These are phyloP conservation scores for Cyrtorhinus lividipennis DNA, from an alignment of 1,140 invertebrate species.

Conservation along the genomic window DNA sequence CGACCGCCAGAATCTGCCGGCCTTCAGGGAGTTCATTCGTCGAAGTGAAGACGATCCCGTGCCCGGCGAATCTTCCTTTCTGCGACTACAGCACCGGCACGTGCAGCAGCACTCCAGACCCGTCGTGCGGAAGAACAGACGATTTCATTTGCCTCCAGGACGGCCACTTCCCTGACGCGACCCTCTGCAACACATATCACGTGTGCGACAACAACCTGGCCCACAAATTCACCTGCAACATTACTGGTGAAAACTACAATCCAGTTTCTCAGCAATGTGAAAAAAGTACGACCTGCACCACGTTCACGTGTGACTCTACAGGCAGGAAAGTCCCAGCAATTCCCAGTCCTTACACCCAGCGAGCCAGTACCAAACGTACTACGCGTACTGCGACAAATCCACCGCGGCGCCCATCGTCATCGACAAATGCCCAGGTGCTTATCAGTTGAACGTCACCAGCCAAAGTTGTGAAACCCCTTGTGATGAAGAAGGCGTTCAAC, in stretches of 20 bases:
- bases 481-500: background rate
- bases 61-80: background rate
- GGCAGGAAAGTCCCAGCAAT: background rate
- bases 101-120: background rate
- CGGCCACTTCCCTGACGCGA: slow-evolving; percentile 14
- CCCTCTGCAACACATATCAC: slow-evolving; percentile 6
- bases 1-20: slow-evolving; percentile 6
- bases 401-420: background rate
- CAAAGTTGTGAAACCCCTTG: slow-evolving; percentile 16
- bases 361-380: background rate
- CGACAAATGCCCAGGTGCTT: slow-evolving; percentile 1
- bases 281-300: background rate
- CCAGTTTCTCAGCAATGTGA: background rate
- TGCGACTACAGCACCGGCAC: slow-evolving; percentile 12
- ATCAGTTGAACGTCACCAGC: slow-evolving; percentile 1
- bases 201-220: background rate
- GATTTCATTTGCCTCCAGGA: slow-evolving; percentile 15
- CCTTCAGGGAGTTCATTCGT: background rate
- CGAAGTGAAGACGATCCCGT: background rate
- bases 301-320: background rate
- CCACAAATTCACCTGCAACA: background rate
- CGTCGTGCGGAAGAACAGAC: background rate
- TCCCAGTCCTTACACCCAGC: too few relatives aligned
- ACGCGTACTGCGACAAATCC: slow-evolving; percentile 7
- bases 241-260: background rate